These are phyloP conservation scores for Egretta garzetta DNA, from an alignment of 2,113 vertebrate species.

Conservation along the genomic window DNA sequence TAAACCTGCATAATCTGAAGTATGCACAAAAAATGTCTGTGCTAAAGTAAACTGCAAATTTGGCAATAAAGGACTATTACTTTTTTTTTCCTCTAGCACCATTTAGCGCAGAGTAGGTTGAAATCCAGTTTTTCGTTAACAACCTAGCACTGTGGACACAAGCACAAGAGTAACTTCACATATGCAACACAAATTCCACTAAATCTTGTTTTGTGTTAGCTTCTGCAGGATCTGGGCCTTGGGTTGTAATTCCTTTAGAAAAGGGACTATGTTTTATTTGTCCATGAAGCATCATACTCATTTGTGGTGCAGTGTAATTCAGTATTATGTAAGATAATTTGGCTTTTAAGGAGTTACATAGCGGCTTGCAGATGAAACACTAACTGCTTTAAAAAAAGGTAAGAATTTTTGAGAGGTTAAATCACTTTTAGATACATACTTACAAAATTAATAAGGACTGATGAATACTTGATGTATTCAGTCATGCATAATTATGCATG, in stretches of 20 bases:
- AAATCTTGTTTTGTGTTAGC: background rate
- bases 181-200: background rate
- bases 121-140: slow-evolving; percentile 29
- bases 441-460: background rate
- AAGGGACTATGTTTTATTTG: background rate
- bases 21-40: slow-evolving; percentile 17
- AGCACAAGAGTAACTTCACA: background rate
- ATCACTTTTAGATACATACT: slow-evolving; percentile 8
- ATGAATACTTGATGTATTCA: slow-evolving; percentile 1
- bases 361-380: background rate
- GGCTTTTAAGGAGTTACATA: background rate
- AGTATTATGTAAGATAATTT: background rate
- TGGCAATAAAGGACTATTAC: slow-evolving; percentile 31
- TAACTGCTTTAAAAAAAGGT: background rate
- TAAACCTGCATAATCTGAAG: slow-evolving; percentile 40
- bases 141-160: background rate
- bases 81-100: slow-evolving; percentile 4
- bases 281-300: background rate
- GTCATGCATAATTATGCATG: background rate
- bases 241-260: background rate
- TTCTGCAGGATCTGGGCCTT: background rate
- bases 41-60: slow-evolving; percentile 32
- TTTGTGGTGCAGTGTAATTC: background rate
- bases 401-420: background rate
- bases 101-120: background rate